These are phyloP conservation scores for Xylocampa areola DNA, from an alignment of 2,888 invertebrate genomes.

Conservation along the genomic window DNA sequence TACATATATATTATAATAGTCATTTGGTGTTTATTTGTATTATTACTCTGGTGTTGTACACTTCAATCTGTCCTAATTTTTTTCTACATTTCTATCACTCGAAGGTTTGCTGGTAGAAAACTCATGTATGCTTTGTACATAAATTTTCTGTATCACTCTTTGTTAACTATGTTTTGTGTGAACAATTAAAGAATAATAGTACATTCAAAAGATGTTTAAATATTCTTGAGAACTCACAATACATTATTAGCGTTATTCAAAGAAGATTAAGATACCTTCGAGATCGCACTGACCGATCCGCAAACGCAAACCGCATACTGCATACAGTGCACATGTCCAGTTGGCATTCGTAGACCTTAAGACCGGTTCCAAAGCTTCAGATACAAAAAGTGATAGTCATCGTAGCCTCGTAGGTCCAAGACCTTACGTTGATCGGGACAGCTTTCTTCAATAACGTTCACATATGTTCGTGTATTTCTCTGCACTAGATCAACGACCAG, in stretches of 20 bases:
- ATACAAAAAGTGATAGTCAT: constrained; percentile 80
- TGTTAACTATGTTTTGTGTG: too few relatives aligned
- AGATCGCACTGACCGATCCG: constrained; percentile 60
- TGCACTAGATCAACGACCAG: constrained; percentile 10
- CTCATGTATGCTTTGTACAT: too few relatives aligned
- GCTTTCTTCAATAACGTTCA: constrained; percentile 58
- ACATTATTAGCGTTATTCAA: constrained; percentile 28
- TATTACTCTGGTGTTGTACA: too few relatives aligned
- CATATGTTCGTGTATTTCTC: constrained; percentile 23
- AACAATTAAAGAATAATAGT: too few relatives aligned
- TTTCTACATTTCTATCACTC: too few relatives aligned
- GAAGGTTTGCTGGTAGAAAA: too few relatives aligned
- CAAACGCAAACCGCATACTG: constrained; percentile 34
- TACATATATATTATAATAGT: too few relatives aligned
- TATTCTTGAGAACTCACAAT: constrained; percentile 17
- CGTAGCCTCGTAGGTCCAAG: constrained; percentile 70
- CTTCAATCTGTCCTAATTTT: too few relatives aligned
- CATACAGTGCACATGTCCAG: constrained; percentile 59
- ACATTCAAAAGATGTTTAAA: constrained; percentile 5
- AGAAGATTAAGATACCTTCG: constrained; percentile 42
- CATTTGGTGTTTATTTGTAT: too few relatives aligned
- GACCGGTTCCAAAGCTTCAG: constrained; percentile 77
- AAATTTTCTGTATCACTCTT: too few relatives aligned
- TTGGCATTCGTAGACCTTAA: constrained; percentile 63
- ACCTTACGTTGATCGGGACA: constrained; percentile 61